A percentile compares a stretch with the other conserved stretches of the same genome.
phyloP scores from a whole-genome alignment of 2,113 vertebrate species.

The Gambusia affinis region DNA sequence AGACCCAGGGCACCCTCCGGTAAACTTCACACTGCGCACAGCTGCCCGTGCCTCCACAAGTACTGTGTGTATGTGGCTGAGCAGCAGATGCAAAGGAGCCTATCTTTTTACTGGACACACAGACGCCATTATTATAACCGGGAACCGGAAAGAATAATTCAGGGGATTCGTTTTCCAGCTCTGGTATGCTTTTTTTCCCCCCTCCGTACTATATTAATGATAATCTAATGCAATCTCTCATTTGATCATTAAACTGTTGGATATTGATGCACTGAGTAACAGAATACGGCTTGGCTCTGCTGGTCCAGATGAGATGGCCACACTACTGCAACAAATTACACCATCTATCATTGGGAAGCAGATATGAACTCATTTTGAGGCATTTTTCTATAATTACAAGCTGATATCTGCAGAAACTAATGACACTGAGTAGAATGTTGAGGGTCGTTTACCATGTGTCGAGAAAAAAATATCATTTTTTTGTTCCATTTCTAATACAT shows the following conservation, averaged over 20 bases:
- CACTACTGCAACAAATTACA: neutral
- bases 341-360: neutral
- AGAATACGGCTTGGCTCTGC: no score
- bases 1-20: constrained; percentile 3
- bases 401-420: constrained; percentile 1
- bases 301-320: constrained; percentile 4
- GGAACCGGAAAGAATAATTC: constrained; percentile 22
- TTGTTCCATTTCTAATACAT: neutral
- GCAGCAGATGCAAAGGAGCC: constrained; percentile 20
- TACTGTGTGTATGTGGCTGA: constrained; percentile 4
- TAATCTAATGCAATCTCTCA: neutral
- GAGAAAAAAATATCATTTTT: no score
- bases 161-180: constrained; percentile 17
- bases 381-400: neutral
- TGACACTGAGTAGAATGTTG: no score
- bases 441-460: no score
- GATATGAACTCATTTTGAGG: constrained; percentile 2
- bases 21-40: neutral
- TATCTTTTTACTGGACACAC: constrained; percentile 9
- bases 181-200: constrained; percentile 48
- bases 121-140: neutral
- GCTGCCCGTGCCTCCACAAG: constrained; percentile 9
- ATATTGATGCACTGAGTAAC: neutral
- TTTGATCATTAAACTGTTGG: neutral
- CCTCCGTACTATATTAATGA: neutral